These are phyloP conservation scores for Eristalinus aeneus DNA, from an alignment of 2,888 invertebrate genomes.

Conservation along the genomic window DNA sequence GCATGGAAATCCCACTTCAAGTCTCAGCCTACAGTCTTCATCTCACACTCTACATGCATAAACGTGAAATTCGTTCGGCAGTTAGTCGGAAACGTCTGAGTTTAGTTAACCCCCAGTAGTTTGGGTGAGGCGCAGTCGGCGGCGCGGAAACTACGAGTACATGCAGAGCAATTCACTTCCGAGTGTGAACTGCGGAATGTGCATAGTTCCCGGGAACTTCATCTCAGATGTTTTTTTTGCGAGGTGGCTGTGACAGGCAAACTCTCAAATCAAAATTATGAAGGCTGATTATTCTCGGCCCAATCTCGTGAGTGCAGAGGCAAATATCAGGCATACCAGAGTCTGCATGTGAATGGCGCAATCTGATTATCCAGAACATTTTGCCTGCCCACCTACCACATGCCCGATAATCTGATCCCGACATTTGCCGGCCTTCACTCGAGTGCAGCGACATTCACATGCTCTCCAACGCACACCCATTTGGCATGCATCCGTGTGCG, in stretches of 20 bases:
- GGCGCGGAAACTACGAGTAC: no score
- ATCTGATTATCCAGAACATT: background rate
- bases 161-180: no score
- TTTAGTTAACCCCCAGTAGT: background rate
- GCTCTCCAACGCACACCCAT: no score
- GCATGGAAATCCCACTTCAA: background rate
- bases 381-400: background rate
- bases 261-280: background rate
- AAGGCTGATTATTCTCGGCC: background rate
- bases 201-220: background rate
- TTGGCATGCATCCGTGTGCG: background rate
- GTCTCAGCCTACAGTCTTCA: background rate
- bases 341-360: background rate
- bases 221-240: no score
- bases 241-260: background rate
- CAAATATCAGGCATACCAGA: background rate
- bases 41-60: background rate
- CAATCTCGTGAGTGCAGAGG: background rate
- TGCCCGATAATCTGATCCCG: background rate
- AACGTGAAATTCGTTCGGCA: background rate
- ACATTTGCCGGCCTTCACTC: background rate
- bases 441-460: no score
- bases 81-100: background rate
- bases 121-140: background rate
- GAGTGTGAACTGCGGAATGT: background rate